Percentiles rank a stretch among this genome's conserved stretches.
These are phyloP conservation scores for Mesocentrotus franciscanus DNA, from an alignment of 53 echinoderm and acorn worm genomes.

Conservation along the genomic window DNA sequence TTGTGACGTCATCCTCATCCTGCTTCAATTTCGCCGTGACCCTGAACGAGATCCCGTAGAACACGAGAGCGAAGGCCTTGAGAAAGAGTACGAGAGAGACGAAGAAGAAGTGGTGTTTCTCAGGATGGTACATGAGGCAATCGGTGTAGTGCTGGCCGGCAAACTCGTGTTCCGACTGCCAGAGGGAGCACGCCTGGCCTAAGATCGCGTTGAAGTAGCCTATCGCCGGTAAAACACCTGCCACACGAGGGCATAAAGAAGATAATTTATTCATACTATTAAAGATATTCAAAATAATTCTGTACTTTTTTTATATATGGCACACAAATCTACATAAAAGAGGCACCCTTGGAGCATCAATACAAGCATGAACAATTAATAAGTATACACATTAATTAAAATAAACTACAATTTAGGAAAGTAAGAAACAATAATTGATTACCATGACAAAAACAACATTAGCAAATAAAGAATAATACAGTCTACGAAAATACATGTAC, in stretches of 20 bases:
- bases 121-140: conserved; percentile 80
- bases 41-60: conserved; percentile 63
- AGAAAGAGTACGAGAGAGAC: conserved; percentile 73
- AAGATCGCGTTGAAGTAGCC: conserved; percentile 79
- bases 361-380: too few relatives aligned
- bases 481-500: too few relatives aligned
- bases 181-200: conserved; percentile 76
- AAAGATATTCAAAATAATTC: too few relatives aligned
- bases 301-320: too few relatives aligned
- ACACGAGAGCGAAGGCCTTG: conserved; percentile 71
- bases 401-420: too few relatives aligned
- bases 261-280: background rate
- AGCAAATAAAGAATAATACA: too few relatives aligned
- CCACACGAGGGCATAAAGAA: background rate
- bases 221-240: conserved; percentile 83
- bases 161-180: conserved; percentile 68
- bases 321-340: background rate
- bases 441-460: too few relatives aligned
- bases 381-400: too few relatives aligned
- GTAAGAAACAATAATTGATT: too few relatives aligned
- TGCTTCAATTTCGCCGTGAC: conserved; percentile 25
- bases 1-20: conserved; percentile 5
- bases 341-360: too few relatives aligned
- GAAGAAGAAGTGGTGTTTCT: conserved; percentile 76
- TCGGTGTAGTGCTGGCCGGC: conserved; percentile 77